These are phyloP conservation scores for Epizoanthus illoricatus DNA, from an alignment of 92 coral and sea anemone genomes.

Conservation along the genomic window DNA sequence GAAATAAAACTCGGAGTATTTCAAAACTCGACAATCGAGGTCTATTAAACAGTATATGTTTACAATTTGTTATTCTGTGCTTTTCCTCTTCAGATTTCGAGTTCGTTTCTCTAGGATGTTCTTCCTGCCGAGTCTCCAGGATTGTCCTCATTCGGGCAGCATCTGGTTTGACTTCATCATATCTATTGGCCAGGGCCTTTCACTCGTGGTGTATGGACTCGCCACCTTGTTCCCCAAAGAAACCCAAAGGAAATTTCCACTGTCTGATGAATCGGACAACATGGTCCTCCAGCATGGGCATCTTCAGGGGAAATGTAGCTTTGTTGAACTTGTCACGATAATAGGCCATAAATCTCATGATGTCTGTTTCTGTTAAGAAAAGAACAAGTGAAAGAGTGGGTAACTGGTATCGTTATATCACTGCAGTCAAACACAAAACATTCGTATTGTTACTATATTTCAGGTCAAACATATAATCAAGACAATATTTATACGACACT, in stretches of 20 bases:
- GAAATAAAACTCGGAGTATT: no score
- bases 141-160: constrained; percentile 21
- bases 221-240: constrained; percentile 24
- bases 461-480: no score
- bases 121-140: constrained; percentile 4
- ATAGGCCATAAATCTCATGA: neutral
- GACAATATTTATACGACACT: no score
- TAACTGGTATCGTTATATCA: no score
- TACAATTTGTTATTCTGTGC: neutral
- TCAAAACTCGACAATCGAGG: no score
- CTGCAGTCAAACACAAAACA: no score
- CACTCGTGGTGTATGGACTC: constrained; percentile 19
- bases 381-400: no score
- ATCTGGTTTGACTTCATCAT: constrained; percentile 8
- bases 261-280: neutral
- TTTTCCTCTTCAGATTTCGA: neutral
- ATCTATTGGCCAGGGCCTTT: constrained; percentile 10
- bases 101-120: constrained; percentile 1
- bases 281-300: constrained; percentile 18
- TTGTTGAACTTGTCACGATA: constrained; percentile 4
- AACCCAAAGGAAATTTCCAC: constrained; percentile 12
- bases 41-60: no score
- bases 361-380: constrained; percentile 3
- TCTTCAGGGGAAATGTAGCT: constrained; percentile 15
- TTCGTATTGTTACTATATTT: no score